Base-by-base conservation (phyloP, 2,888 invertebrate species). In the Rhamphomyia laevipes region DNA sequence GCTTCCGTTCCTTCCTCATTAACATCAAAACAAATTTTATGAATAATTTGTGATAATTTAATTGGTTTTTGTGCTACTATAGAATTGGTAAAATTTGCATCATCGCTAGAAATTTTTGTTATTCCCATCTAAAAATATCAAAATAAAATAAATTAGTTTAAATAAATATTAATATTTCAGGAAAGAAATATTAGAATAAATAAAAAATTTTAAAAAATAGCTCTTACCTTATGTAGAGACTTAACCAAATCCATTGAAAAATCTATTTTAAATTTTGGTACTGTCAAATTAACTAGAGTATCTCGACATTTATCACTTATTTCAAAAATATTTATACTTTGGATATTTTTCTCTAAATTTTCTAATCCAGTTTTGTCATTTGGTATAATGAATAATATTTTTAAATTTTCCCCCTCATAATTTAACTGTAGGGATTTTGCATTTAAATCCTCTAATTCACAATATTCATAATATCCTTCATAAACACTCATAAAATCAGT, bases 1-100 rank as follows among this genome's bases (percentile, higher is more conserved):
- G 88, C 87, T 64, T 87, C 87, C 3, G 84, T 82, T 1, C 89
- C 88, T 64, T 87, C 83, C 62, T 89, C 89, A 63, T 86, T 84
- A 0, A 88, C 85, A 63, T 86, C 84, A 57, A 89, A 82, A 62
- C 82, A 86, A 0, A 86, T 84, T 63, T 88, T 88, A 63, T 89
- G 88, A 2, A 86, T 64, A 2, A 81, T 83, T 61, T 82, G 77
- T 45, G 79, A 79, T 1, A 88, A 81, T 46, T 60, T 67, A 18
- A 88, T 59, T 0, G 59, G 59, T 53, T 74, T 72, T 0, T 61
- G 30, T 2, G 57, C 60, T 17, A 75, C 68, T 41, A 80, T 62
- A 27, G 86, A 68, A 5, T 77, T 78, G 4, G 72, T 71, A 57
- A 88, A 75, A 51, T 86, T 75, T 1, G 82, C 82, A 43, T 2